These are phyloP conservation scores for Hippocampus kuda DNA, from an alignment of 2,797 vertebrate genomes.

Conservation along the genomic window DNA sequence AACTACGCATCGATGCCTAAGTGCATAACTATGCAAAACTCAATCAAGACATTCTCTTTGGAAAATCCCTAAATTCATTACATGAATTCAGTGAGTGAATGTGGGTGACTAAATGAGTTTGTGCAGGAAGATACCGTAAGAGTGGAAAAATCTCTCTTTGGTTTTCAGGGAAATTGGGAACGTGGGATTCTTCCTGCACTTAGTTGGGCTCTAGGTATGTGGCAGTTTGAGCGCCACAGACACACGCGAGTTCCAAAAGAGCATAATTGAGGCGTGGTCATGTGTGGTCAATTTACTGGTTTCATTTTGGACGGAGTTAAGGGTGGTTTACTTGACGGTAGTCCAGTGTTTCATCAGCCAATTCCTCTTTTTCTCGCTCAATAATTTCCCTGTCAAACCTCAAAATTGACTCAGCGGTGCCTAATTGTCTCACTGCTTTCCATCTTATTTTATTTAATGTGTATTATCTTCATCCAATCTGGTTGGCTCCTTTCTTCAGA, in stretches of 20 bases:
- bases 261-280: neutral
- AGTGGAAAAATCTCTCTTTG: neutral
- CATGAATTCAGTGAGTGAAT: neutral
- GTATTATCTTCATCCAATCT: neutral
- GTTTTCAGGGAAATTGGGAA: neutral
- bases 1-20: neutral
- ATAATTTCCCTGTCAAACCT: neutral
- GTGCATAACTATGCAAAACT: neutral
- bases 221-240: neutral
- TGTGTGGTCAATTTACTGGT: neutral
- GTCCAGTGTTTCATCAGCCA: neutral
- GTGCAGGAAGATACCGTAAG: neutral
- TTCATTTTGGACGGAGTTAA: neutral
- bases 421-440: neutral
- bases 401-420: too few relatives aligned
- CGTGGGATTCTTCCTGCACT: neutral
- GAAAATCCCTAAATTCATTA: neutral
- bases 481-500: slow-evolving; percentile 5
- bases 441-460: neutral
- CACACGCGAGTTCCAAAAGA: neutral
- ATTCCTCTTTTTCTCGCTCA: neutral
- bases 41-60: neutral
- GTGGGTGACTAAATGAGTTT: neutral
- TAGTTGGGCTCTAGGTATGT: neutral
- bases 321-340: neutral